Percentiles rank a stretch among this genome's conserved stretches.
phyloP scores from a whole-genome alignment of 2,797 vertebrate genomes.

The Anguilla marmorata region DNA sequence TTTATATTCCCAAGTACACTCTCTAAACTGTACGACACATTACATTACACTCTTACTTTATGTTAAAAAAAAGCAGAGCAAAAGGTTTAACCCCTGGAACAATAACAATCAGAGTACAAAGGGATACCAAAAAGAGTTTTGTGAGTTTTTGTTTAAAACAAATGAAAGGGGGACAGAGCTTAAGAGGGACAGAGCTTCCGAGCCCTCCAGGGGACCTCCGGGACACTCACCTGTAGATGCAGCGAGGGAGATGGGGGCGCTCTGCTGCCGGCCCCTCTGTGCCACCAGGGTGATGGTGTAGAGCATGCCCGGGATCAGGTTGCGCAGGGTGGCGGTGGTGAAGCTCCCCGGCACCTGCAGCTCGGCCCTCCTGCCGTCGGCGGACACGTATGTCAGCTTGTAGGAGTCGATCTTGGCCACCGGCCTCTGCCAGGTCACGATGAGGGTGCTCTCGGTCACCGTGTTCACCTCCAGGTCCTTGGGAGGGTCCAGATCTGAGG shows the following conservation, averaged over 20 bases:
- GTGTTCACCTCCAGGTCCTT: slow-evolving; percentile 79
- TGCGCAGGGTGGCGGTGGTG: slow-evolving; percentile 73
- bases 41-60: no score
- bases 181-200: no score
- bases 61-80: no score
- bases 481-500: slow-evolving; percentile 85
- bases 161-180: no score
- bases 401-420: slow-evolving; percentile 87
- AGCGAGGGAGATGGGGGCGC: slow-evolving; percentile 71
- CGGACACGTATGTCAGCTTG: slow-evolving; percentile 70
- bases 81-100: background rate
- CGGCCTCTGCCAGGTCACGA: slow-evolving; percentile 82
- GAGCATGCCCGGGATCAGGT: slow-evolving; percentile 78
- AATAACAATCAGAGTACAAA: no score
- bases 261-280: slow-evolving; percentile 85
- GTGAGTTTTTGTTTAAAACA: no score
- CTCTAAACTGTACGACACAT: no score
- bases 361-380: slow-evolving; percentile 72
- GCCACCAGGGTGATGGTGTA: slow-evolving; percentile 82
- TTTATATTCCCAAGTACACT: background rate
- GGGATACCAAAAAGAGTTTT: no score
- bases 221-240: slow-evolving; percentile 82
- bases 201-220: background rate
- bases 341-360: slow-evolving; percentile 70
- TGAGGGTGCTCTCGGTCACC: slow-evolving; percentile 78